Conservation (phyloP, 2,797 vertebrate genomes). For the Propithecus perrieri region DNA sequence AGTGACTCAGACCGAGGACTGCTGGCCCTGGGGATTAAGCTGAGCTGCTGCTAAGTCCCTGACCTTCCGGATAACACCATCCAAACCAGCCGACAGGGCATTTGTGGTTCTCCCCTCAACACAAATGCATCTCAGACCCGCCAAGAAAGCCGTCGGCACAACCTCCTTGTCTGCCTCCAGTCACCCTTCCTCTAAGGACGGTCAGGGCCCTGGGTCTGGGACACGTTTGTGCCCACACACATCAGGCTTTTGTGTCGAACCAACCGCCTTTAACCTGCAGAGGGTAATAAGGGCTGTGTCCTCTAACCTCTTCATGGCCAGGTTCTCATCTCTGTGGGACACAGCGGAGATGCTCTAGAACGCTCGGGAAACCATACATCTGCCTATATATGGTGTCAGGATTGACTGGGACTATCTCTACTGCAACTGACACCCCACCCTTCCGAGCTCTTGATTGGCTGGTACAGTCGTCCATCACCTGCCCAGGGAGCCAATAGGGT, state of each 20-base stretch:
- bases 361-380: not conserved
- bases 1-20: not conserved
- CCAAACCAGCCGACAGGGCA: not conserved
- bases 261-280: not conserved
- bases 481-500: not conserved
- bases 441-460: not conserved
- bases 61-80: not conserved
- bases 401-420: not conserved
- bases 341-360: not conserved
- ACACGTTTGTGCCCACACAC: not conserved
- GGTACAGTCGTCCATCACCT: not conserved
- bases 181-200: not conserved
- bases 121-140: not conserved
- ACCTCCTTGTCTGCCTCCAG: not conserved
- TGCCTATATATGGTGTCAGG: accelerated
- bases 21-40: not conserved
- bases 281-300: not conserved
- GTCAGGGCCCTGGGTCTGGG: not conserved
- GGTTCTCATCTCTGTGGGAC: not conserved
- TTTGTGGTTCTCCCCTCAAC: not conserved
- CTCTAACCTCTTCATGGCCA: not conserved
- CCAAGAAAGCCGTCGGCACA: no score
- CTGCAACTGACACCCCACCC: accelerated
- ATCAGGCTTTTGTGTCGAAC: not conserved
- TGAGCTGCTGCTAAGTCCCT: not conserved